Percentiles rank a stretch among this genome's conserved stretches.
Evolutionary conservation across 1,140 invertebrate genomes (phyloP).

Genomic region (Saccostrea cuccullata): DNA sequence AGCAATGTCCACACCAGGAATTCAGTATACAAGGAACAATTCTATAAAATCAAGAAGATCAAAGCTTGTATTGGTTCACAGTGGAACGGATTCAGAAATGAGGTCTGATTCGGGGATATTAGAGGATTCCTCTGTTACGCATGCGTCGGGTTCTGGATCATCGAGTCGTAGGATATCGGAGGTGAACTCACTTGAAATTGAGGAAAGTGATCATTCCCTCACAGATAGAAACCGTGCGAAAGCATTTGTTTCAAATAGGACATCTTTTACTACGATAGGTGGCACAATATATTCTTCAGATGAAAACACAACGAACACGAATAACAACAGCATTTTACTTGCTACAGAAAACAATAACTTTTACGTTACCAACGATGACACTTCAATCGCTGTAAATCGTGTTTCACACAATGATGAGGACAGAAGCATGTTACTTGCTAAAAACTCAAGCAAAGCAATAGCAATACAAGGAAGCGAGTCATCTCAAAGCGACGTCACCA

Average conservation of each 20-base stretch:
- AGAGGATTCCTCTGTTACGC: not conserved
- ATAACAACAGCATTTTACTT: too few relatives aligned
- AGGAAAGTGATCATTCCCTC: not conserved
- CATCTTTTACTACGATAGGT: too few relatives aligned
- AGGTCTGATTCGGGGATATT: constrained; percentile 42
- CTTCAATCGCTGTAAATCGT: too few relatives aligned
- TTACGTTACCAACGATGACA: too few relatives aligned
- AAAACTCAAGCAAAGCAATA: too few relatives aligned
- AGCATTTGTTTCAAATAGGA: not conserved
- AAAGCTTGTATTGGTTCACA: constrained; percentile 9
- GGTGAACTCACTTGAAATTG: not conserved
- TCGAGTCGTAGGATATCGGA: not conserved
- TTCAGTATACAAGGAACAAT: not conserved
- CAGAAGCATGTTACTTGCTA: too few relatives aligned
- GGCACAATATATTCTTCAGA: too few relatives aligned
- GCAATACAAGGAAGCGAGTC: too few relatives aligned
- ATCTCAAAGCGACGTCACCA: too few relatives aligned
- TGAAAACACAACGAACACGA: too few relatives aligned
- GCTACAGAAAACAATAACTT: too few relatives aligned
- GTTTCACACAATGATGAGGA: too few relatives aligned
- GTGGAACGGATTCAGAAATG: constrained; percentile 25
- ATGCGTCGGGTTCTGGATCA: not conserved
- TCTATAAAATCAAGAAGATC: not conserved
- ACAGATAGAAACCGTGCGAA: not conserved
- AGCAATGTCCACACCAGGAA: constrained; percentile 28